Percentiles rank a stretch among this genome's conserved stretches.
Conservation (phyloP, 92 coral and sea anemone genomes). For the Metridium senile region DNA sequence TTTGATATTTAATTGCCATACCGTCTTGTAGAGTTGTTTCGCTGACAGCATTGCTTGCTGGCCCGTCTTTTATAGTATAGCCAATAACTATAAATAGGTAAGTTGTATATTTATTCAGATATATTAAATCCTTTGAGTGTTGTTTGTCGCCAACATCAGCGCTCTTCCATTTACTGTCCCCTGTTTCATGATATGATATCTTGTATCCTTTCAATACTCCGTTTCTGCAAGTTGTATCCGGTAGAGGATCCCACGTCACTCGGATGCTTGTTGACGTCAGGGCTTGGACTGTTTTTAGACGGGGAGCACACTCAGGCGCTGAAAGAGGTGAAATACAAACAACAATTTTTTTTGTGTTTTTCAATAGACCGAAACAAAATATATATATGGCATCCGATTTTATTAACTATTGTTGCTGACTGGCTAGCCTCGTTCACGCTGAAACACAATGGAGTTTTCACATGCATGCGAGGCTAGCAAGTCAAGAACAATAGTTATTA, state of each 20-base stretch:
- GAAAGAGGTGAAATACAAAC: not conserved
- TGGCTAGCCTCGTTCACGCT: too few species aligned
- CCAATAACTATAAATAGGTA: slow-evolving; percentile 13
- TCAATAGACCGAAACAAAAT: too few species aligned
- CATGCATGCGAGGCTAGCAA: too few species aligned
- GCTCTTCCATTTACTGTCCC: not conserved
- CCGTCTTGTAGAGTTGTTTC: slow-evolving; percentile 18
- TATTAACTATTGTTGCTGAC: too few species aligned
- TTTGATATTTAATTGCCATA: not conserved
- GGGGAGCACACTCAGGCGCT: slow-evolving; percentile 28
- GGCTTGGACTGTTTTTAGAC: not conserved
- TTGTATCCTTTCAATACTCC: slow-evolving; percentile 18
- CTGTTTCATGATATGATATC: not conserved
- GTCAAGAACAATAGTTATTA: too few species aligned
- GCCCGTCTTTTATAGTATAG: slow-evolving; percentile 4
- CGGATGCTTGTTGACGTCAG: slow-evolving; percentile 26
- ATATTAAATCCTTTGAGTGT: not conserved
- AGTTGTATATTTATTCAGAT: not conserved
- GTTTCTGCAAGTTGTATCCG: slow-evolving; percentile 7
- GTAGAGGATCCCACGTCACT: slow-evolving; percentile 1
- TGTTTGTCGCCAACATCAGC: not conserved
- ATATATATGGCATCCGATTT: too few species aligned
- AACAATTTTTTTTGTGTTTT: not conserved
- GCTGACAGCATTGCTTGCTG: slow-evolving; percentile 6
- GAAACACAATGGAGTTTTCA: too few species aligned